These are phyloP conservation scores for Charadrius vociferus DNA, from an alignment of 2,113 vertebrate genomes.

Conservation along the genomic window DNA sequence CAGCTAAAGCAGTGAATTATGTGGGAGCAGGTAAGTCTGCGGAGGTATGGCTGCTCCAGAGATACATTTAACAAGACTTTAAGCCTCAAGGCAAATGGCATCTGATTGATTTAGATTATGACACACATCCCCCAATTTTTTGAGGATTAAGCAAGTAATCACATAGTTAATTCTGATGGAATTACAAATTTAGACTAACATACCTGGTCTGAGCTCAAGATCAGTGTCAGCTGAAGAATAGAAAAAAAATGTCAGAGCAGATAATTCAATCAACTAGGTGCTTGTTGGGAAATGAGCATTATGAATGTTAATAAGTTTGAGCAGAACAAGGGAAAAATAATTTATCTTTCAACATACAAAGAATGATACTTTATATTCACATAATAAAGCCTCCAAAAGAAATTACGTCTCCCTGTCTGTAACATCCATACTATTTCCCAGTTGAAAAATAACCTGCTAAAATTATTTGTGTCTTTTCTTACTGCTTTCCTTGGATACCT, in stretches of 20 bases:
- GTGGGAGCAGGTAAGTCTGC: slow-evolving; percentile 91
- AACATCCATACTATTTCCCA: background rate
- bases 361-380: background rate
- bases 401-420: background rate
- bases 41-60: background rate
- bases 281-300: background rate
- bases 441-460: background rate
- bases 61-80: background rate
- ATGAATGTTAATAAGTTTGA: background rate
- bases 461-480: background rate
- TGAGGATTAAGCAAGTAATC: background rate
- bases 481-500: background rate
- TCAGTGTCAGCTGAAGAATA: background rate
- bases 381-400: background rate
- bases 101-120: background rate
- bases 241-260: background rate
- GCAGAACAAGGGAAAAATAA: background rate
- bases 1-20: slow-evolving; percentile 94
- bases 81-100: background rate
- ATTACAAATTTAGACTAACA: background rate
- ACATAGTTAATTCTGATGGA: background rate
- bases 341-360: background rate
- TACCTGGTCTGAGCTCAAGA: background rate
- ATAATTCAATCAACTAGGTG: background rate
- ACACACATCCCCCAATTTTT: background rate